Base-by-base conservation (phyloP, 2,888 invertebrate genomes). In the Plebejus melissa region DNA sequence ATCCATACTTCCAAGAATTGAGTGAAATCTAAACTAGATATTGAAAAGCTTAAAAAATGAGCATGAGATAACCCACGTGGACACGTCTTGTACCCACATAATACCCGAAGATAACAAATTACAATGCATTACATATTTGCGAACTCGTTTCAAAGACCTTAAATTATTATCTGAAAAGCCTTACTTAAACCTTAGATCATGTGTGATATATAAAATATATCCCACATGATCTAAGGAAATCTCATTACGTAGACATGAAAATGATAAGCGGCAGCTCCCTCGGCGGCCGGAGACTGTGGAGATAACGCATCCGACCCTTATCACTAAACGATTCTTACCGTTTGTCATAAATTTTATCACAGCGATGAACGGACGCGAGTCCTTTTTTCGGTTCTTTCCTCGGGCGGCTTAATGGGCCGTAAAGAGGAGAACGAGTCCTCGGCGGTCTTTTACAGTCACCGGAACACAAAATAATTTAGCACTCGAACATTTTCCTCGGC, bases 271-370 rank as follows among this genome's bases (percentile, higher is more conserved):
- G 77, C 77, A 75, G 11, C 13, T 72, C 76, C 83, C 79, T 81
- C 81, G 79, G 82, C 82, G 80, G 82, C 82, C 83, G 71, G 46
- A 72, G 65, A 69, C 74, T 65, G 82, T 83, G 77, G 81, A 84
- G 88, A 91, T 91, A 90, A 88, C 87, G 83, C 85, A 81, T 85
- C 85, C 86, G 82, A 88, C 88, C 88, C 90, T 90, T 90, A 91
- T 92, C 91, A 90, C 85, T 88, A 88, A 83, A 85, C 81, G 85
- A 85, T 88, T 83, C 92, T 93, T 93, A 93, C 93, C 93, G 93
- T 91, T 89, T 86, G 87, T 92, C 90, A 91, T 91, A 90, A 92
- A 93, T 91, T 89, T 88, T 91, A 90, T 90, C 93, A 89, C 90
- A 86, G 85, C 90, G 87, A 89, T 90, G 91, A 90, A 84, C 89